phyloP scores from a whole-genome alignment of 2,797 vertebrate species.

The Rallus crepitans region DNA sequence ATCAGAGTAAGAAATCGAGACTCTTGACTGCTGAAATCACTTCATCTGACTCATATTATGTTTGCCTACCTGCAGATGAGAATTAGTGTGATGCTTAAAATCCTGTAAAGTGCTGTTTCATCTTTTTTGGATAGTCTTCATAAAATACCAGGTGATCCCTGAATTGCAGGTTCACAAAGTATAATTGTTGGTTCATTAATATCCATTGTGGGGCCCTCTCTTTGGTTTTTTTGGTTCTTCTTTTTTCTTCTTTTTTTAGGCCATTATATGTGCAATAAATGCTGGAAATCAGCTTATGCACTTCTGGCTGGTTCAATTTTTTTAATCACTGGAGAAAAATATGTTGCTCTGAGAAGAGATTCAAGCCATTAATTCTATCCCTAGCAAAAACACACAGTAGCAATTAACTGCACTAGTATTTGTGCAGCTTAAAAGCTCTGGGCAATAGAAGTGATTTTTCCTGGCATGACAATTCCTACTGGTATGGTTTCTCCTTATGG shows the following conservation, averaged over 20 bases:
- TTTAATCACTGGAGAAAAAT: background rate
- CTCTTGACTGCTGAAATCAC: background rate
- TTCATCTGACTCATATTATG: background rate
- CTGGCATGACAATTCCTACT: background rate
- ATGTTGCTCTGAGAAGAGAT: conserved; percentile 14
- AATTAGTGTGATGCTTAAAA: background rate
- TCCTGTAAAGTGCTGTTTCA: background rate
- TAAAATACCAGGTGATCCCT: background rate
- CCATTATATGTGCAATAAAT: background rate
- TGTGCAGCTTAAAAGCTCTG: background rate
- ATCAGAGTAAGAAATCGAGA: background rate
- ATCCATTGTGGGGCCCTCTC: background rate
- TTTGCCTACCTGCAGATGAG: background rate
- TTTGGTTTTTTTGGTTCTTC: no score
- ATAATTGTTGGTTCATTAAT: background rate
- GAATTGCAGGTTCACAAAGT: background rate
- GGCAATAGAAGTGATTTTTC: background rate
- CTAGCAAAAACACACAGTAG: background rate
- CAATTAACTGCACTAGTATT: conserved; percentile 21
- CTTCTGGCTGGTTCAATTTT: background rate
- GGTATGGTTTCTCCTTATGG: background rate
- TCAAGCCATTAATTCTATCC: conserved; percentile 2
- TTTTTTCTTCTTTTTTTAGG: background rate
- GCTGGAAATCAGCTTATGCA: conserved; percentile 2
- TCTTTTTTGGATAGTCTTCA: background rate